Evolutionary conservation across 35 echinoderm and acorn worm species (phyloP), one percentile per base, ranked within the genome.

Genomic region (Lytechinus variegatus): DNA sequence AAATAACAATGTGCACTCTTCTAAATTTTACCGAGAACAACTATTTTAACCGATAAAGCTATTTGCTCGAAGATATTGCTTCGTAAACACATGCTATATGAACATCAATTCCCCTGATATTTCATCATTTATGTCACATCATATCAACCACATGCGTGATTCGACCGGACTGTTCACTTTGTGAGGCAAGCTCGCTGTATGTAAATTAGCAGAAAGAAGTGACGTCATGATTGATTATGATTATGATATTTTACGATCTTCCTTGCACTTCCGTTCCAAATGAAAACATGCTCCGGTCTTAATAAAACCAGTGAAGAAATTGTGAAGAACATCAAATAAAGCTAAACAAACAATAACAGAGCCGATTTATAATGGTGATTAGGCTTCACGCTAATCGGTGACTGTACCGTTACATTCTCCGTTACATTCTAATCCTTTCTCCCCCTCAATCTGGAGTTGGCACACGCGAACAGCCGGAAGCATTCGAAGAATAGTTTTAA

Each of bases 171-270:
- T 93, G 53, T 55, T 57, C 28, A 93, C 92, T 93, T 57, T 57
- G 92, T 93, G 54, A 93, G 92, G 54, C 92, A 53, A 54, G 92
- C 88, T 93, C 92, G 92, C 92, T 93, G 92, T 93, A 93, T 93
- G 92, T 54, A 93, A 93, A 93, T 93, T 57, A 93, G 54, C 21
- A 93, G 28, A 93, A 21, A 56, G 52, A 93, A 19, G 53, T 93
- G 92, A 93, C 92, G 92, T 93, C 92, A 93, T 93, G 92, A 93
- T 55, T 93, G 92, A 93, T 57, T 93, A 93, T 57, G 54, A 54
- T 93, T 93, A 93, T 93, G 53, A 93, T 93, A 57, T 21, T 54
- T 52, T 90, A 54, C 87, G 87, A 71, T 58, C 33, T 44, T 44
- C 1, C 61, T 71, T 71, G 61, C 14, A 71, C 66, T 79, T 79